Conservation (phyloP, 2,888 invertebrate species). For the Gastrophysa polygoni region DNA sequence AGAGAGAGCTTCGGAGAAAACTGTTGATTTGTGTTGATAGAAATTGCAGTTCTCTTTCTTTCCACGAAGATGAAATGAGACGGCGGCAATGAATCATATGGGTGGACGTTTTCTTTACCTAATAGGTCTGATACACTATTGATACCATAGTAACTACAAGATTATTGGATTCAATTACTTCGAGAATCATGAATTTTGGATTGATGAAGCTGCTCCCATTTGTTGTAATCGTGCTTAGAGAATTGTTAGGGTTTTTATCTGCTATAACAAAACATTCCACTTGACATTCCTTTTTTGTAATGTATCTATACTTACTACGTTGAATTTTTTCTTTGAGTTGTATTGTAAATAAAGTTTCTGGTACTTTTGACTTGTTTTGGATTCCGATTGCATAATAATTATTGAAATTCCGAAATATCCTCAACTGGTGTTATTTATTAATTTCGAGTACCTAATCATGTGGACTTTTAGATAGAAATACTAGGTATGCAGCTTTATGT, state of each 20-base stretch:
- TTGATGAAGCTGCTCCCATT: conserved; percentile 7
- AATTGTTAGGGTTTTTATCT: neutral
- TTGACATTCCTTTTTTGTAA: conserved; percentile 39
- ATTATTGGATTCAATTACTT: neutral
- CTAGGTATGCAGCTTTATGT: conserved; percentile 52
- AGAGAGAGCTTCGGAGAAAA: too few relatives aligned
- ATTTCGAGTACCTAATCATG: conserved; percentile 33
- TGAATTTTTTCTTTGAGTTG: conserved; percentile 10
- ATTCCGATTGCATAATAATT: too few relatives aligned
- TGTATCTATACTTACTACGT: too few relatives aligned
- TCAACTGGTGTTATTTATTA: too few relatives aligned
- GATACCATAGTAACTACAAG: too few relatives aligned
- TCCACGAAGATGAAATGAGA: too few relatives aligned
- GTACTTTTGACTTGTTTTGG: neutral
- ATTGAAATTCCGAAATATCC: too few relatives aligned
- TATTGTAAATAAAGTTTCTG: conserved; percentile 20
- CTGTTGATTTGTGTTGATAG: too few relatives aligned
- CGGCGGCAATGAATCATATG: too few relatives aligned
- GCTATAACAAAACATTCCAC: conserved; percentile 39
- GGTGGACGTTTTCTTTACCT: too few relatives aligned
- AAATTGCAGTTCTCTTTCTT: too few relatives aligned
- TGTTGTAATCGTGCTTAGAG: conserved; percentile 13
- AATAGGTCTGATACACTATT: too few relatives aligned
- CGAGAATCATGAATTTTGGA: neutral
- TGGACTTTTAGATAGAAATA: conserved; percentile 42